Conservation (phyloP, 1,140 invertebrate genomes). For the Globodera rostochiensis region DNA sequence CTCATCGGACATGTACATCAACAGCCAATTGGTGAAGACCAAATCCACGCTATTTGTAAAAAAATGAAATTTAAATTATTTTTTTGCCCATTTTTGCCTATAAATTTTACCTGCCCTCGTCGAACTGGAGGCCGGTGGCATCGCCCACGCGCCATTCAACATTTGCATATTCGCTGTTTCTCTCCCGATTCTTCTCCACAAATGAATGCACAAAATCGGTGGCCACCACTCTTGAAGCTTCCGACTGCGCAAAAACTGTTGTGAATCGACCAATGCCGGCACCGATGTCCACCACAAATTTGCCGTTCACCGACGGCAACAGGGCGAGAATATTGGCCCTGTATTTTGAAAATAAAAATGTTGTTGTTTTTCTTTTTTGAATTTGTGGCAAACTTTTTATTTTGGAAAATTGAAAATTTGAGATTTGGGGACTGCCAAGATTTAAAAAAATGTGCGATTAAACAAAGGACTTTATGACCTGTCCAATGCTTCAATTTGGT, state of each 20-base stretch:
- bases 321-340: conserved; percentile 69
- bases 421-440: too few species aligned
- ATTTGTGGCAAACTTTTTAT: neutral
- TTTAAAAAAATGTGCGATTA: too few species aligned
- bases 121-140: conserved; percentile 69
- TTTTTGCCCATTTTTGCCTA: conserved; percentile 17
- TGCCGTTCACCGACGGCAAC: conserved; percentile 68
- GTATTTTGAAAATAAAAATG: neutral
- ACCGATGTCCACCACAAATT: conserved; percentile 71
- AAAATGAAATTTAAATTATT: too few species aligned
- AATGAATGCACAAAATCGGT: conserved; percentile 73
- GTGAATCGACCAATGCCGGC: conserved; percentile 73
- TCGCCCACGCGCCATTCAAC: conserved; percentile 70
- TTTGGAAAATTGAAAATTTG: too few species aligned
- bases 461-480: conserved; percentile 37
- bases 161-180: conserved; percentile 68
- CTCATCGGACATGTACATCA: conserved; percentile 72
- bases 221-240: conserved; percentile 68
- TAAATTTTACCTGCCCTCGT: conserved; percentile 57
- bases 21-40: conserved; percentile 73
- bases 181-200: conserved; percentile 69
- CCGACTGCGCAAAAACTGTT: conserved; percentile 66
- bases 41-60: conserved; percentile 67
- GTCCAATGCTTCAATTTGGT: conserved; percentile 69
- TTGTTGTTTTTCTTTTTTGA: neutral